phyloP scores from a whole-genome alignment of 1,140 invertebrate species.

The Drosophila ambigua region DNA sequence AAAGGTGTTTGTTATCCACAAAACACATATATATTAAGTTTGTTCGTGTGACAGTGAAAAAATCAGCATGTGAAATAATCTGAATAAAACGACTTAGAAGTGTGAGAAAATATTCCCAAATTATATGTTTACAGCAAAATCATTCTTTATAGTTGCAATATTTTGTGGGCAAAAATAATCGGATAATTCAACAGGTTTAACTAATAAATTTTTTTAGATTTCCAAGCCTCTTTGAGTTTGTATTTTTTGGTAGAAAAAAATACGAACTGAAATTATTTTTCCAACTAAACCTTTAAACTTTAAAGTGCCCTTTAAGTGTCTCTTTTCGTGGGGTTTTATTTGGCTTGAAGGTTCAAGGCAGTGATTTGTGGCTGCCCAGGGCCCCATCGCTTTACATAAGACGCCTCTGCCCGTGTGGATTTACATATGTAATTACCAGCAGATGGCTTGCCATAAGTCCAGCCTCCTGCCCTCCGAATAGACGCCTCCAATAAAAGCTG shows the following conservation, averaged over 20 bases:
- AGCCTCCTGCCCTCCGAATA: conserved; percentile 32
- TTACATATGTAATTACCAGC: conserved; percentile 65
- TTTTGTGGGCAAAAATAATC: conserved; percentile 3
- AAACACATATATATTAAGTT: conserved; percentile 18
- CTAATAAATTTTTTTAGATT: no score
- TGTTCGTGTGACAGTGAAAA: conserved; percentile 3
- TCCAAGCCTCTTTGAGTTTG: no score
- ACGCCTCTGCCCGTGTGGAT: conserved; percentile 39
- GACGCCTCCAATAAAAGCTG: conserved; percentile 57
- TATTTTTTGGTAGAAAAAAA: neutral
- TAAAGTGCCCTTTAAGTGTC: conserved; percentile 3
- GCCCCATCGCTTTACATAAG: conserved; percentile 33
- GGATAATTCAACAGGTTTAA: no score
- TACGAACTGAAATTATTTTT: conserved; percentile 3
- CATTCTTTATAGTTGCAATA: conserved; percentile 22
- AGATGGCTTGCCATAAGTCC: conserved; percentile 35
- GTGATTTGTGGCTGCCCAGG: conserved; percentile 25
- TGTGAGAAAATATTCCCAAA: neutral
- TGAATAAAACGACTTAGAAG: conserved; percentile 29
- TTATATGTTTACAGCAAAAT: neutral
- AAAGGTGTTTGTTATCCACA: conserved; percentile 50
- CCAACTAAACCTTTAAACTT: neutral
- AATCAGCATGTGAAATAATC: conserved; percentile 24
- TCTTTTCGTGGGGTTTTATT: neutral
- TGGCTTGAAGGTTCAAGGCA: conserved; percentile 4